Percentiles rank a stretch among this genome's conserved stretches.
phyloP scores from a whole-genome alignment of 2,113 vertebrate genomes.

The Jacana jacana region DNA sequence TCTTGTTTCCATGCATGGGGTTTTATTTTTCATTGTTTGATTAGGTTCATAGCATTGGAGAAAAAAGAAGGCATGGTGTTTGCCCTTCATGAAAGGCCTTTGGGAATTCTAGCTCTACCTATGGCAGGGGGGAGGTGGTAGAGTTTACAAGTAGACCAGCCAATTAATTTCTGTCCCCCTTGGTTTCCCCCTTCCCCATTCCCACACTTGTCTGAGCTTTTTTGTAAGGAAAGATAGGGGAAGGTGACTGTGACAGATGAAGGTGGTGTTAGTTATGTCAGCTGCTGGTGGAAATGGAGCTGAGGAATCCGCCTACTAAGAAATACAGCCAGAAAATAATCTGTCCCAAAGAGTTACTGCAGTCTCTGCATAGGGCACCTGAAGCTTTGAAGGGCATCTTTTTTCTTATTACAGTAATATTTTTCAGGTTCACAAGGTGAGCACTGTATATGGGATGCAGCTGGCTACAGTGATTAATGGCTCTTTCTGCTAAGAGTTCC shows the following conservation, averaged over 20 bases:
- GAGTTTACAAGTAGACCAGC: background rate
- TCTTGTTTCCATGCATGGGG: background rate
- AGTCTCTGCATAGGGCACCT: slow-evolving; percentile 30
- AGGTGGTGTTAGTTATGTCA: slow-evolving; percentile 49
- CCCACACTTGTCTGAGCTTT: background rate
- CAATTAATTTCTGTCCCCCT: background rate
- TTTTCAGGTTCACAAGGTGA: slow-evolving; percentile 65
- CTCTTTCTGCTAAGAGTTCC: slow-evolving; percentile 10
- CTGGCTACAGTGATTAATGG: slow-evolving; percentile 61
- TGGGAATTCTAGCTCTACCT: background rate
- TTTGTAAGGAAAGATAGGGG: slow-evolving; percentile 11
- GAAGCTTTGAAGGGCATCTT: slow-evolving; percentile 56
- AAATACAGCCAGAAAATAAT: slow-evolving; percentile 60
- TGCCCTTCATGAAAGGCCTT: background rate
- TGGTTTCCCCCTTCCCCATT: background rate
- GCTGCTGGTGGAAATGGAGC: slow-evolving; percentile 19
- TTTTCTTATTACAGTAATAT: slow-evolving; percentile 66
- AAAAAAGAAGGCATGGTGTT: background rate
- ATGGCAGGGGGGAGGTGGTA: background rate
- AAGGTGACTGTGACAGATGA: slow-evolving; percentile 44
- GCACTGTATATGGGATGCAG: slow-evolving; percentile 40
- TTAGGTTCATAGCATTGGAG: background rate
- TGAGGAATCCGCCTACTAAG: slow-evolving; percentile 14
- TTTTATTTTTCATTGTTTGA: slow-evolving; percentile 36
- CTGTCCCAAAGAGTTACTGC: slow-evolving; percentile 61